Evolutionary conservation across 2,797 vertebrate species (phyloP).

Genomic region (Mus caroli): DNA sequence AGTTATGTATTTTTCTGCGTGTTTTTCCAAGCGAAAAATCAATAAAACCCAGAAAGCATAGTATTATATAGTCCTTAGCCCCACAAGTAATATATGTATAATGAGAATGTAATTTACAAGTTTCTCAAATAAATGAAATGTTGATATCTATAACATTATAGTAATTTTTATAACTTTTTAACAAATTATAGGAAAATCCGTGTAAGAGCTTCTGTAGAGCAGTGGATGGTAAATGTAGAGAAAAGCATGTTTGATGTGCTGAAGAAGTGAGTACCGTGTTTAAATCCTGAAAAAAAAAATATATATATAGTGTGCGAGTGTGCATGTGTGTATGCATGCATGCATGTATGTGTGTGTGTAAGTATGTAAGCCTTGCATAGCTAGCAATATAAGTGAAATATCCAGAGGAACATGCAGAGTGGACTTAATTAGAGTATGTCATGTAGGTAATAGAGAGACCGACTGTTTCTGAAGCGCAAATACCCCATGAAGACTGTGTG

Average conservation of each 20-base stretch:
- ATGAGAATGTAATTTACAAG: neutral
- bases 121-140: neutral
- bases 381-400: neutral
- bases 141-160: neutral
- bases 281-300: neutral
- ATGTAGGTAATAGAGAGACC: neutral
- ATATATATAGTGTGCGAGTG: too few species aligned
- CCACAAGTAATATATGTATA: neutral
- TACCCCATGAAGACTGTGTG: too few species aligned
- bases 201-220: conserved; percentile 86
- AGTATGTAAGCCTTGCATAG: neutral
- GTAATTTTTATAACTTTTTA: conserved; percentile 37
- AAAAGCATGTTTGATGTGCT: conserved; percentile 87
- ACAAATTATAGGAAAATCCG: conserved; percentile 85
- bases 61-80: neutral
- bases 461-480: neutral
- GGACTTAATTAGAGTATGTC: neutral
- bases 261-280: conserved; percentile 85
- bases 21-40: conserved; percentile 36
- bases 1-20: conserved; percentile 4
- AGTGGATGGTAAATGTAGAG: conserved; percentile 88
- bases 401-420: neutral
- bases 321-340: too few species aligned
- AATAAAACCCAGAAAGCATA: neutral
- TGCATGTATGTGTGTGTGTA: too few species aligned